phyloP scores from a whole-genome alignment of 2,888 invertebrate genomes.

The Rhabditoides inermis region DNA sequence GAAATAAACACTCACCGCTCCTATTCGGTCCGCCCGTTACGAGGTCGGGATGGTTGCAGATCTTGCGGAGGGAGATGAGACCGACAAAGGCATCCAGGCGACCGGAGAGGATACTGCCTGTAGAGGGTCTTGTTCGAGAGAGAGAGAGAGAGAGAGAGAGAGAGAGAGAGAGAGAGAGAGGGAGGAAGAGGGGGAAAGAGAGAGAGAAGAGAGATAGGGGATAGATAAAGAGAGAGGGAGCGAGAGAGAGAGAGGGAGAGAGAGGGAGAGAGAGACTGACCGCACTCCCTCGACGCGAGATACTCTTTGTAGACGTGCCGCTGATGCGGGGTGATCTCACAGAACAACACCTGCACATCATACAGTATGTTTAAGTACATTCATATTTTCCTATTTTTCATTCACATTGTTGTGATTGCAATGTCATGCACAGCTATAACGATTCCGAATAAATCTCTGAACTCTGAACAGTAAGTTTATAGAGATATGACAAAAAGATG shows the following conservation, averaged over 20 bases:
- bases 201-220: too few species aligned
- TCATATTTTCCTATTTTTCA: too few species aligned
- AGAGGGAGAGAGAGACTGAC: too few species aligned
- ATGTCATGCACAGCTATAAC: too few species aligned
- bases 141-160: too few species aligned
- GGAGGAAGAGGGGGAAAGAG: too few species aligned
- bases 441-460: too few species aligned
- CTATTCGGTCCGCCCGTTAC: slow-evolving; percentile 65
- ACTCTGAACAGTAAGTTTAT: too few species aligned
- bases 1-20: slow-evolving; percentile 8
- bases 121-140: slow-evolving; percentile 43
- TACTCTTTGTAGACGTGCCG: slow-evolving; percentile 68
- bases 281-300: slow-evolving; percentile 59
- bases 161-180: neutral
- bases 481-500: too few species aligned
- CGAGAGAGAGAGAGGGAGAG: too few species aligned
- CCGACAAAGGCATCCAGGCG: slow-evolving; percentile 64
- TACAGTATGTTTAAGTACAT: neutral
- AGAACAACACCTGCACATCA: slow-evolving; percentile 65
- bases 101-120: neutral
- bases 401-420: too few species aligned
- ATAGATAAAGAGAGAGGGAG: too few species aligned
- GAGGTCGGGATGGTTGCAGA: slow-evolving; percentile 82
- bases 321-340: slow-evolving; percentile 77
- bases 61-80: slow-evolving; percentile 70